A percentile compares a stretch with the other conserved stretches of the same genome.
These are phyloP conservation scores for Glyphotaelius pellucidus DNA, from an alignment of 2,888 invertebrate species.

Conservation along the genomic window DNA sequence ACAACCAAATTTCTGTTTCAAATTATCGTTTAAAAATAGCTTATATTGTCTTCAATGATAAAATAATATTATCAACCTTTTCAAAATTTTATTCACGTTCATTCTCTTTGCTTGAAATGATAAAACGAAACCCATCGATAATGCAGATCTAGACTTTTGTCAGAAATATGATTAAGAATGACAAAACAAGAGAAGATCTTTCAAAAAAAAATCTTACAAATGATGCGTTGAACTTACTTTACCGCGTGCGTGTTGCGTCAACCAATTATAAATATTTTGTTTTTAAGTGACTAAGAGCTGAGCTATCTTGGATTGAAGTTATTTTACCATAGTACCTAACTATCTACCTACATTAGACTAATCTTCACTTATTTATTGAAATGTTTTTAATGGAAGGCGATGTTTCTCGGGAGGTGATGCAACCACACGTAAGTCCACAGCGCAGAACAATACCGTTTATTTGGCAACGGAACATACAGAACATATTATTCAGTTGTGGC, in stretches of 20 bases:
- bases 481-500: slow-evolving; percentile 2
- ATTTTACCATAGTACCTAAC: neutral
- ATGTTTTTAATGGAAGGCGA: neutral
- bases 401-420: neutral
- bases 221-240: neutral
- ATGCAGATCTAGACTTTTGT: neutral
- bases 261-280: too few species aligned
- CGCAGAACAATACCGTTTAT: slow-evolving; percentile 23
- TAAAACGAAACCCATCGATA: neutral
- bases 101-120: neutral
- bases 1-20: too few species aligned
- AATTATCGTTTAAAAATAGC: too few species aligned
- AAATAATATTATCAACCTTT: too few species aligned
- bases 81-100: neutral
- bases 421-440: neutral
- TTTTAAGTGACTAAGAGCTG: neutral
- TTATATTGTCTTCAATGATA: too few species aligned
- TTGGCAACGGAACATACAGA: slow-evolving; percentile 6
- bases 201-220: neutral
- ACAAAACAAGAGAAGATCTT: neutral
- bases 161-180: neutral
- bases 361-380: neutral
- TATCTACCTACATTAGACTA: neutral
- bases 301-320: neutral
- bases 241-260: neutral